Evolutionary conservation across 2,888 invertebrate genomes (phyloP).

Genomic region (Nineta flava): DNA sequence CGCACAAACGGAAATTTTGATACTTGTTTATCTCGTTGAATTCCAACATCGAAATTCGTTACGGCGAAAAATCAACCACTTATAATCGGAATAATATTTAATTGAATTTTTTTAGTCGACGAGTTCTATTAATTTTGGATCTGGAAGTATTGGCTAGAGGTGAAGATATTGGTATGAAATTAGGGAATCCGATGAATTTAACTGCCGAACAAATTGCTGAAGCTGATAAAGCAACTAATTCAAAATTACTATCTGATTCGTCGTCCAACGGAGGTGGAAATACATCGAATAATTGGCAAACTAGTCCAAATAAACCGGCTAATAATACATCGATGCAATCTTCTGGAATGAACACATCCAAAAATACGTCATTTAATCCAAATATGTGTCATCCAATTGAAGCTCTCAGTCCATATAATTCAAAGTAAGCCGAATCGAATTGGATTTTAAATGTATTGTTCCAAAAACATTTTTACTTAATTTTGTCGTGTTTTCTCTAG

Average conservation of each 20-base stretch:
- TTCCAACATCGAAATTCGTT: conserved; percentile 7
- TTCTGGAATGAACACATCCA: not conserved
- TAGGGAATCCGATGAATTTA: conserved; percentile 61
- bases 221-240: conserved; percentile 11
- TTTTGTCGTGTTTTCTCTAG: conserved; percentile 24
- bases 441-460: not conserved
- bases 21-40: not conserved
- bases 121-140: conserved; percentile 72
- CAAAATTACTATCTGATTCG: conserved; percentile 11
- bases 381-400: conserved; percentile 52
- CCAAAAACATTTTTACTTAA: not conserved
- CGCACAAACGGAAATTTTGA: not conserved
- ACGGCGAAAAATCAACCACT: conserved; percentile 2
- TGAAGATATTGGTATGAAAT: conserved; percentile 48
- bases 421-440: conserved; percentile 41
- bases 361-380: not conserved
- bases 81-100: conserved; percentile 1
- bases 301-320: conserved; percentile 9
- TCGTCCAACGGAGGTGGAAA: conserved; percentile 6
- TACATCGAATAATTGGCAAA: conserved; percentile 3
- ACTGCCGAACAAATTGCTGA: conserved; percentile 15
- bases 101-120: conserved; percentile 31
- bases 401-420: conserved; percentile 85
- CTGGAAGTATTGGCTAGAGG: conserved; percentile 59
- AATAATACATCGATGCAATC: conserved; percentile 15